These are phyloP conservation scores for Raja brachyura DNA, from an alignment of 2,113 vertebrate species.

Conservation along the genomic window DNA sequence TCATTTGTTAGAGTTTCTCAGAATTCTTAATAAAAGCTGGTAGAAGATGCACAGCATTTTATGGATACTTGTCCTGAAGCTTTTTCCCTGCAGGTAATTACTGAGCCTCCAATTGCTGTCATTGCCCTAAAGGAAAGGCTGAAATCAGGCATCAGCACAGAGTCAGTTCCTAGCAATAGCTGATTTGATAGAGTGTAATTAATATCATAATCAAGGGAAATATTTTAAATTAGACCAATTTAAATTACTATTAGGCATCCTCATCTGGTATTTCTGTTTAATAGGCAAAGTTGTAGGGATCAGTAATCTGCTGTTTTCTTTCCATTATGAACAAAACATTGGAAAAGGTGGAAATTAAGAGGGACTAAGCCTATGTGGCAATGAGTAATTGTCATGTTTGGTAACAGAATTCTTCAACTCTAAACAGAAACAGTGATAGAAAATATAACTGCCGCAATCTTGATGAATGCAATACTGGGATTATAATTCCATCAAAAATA, in stretches of 20 bases:
- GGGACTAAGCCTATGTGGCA: not conserved
- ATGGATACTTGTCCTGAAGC: not conserved
- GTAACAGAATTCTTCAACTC: not conserved
- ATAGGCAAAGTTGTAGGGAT: not conserved
- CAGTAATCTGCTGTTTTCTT: not conserved
- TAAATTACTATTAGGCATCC: not conserved
- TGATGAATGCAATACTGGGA: not conserved
- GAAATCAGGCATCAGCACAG: not conserved
- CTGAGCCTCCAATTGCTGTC: not conserved
- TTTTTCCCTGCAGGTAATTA: slow-evolving; percentile 1
- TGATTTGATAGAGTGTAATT: not conserved
- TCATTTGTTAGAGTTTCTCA: not conserved
- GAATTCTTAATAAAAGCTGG: not conserved
- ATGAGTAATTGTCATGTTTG: not conserved
- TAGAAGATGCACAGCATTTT: not conserved
- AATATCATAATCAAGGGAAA: not conserved
- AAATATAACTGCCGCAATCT: not conserved
- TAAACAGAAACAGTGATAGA: not conserved
- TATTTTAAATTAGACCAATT: not conserved
- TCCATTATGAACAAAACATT: not conserved
- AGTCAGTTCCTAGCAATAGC: not conserved
- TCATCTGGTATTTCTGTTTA: not conserved
- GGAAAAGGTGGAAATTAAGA: not conserved
- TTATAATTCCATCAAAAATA: not conserved
- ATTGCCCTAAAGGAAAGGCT: not conserved